Conservation (phyloP, 2,888 invertebrate genomes). For the Frankliniella intonsa region DNA sequence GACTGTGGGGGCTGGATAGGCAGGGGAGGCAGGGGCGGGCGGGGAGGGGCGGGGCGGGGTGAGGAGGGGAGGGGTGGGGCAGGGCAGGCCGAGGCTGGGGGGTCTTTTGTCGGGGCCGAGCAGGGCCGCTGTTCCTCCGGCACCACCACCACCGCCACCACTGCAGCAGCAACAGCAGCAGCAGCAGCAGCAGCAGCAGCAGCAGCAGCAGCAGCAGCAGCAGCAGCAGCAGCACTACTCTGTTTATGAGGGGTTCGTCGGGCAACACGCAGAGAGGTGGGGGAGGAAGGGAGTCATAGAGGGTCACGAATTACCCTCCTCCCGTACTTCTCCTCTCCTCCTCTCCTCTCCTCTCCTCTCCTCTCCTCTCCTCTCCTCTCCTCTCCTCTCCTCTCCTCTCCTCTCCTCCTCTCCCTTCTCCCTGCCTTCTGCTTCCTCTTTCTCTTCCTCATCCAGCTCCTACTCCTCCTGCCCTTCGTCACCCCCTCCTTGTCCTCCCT, state of each 20-base stretch:
- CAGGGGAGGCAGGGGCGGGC: not conserved
- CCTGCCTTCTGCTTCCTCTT: not conserved
- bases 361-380: not conserved
- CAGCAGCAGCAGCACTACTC: not conserved
- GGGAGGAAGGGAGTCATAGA: not conserved
- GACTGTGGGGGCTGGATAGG: not conserved
- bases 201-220: no score
- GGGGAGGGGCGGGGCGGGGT: not conserved
- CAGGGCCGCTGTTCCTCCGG: not conserved
- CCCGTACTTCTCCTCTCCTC: not conserved
- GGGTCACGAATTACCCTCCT: constrained; percentile 11
- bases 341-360: not conserved
- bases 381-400: not conserved
- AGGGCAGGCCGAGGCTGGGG: not conserved
- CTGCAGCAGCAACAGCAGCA: not conserved
- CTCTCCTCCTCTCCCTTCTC: not conserved
- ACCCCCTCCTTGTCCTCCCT: not conserved
- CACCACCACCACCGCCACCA: not conserved
- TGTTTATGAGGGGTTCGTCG: not conserved
- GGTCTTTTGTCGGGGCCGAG: not conserved
- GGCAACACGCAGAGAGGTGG: not conserved
- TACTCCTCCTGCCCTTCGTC: not conserved
- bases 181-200: not conserved
- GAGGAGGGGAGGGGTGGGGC: not conserved
- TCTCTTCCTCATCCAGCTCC: not conserved